phyloP scores from a whole-genome alignment of 2,888 invertebrate genomes.

The Lysandra coridon region DNA sequence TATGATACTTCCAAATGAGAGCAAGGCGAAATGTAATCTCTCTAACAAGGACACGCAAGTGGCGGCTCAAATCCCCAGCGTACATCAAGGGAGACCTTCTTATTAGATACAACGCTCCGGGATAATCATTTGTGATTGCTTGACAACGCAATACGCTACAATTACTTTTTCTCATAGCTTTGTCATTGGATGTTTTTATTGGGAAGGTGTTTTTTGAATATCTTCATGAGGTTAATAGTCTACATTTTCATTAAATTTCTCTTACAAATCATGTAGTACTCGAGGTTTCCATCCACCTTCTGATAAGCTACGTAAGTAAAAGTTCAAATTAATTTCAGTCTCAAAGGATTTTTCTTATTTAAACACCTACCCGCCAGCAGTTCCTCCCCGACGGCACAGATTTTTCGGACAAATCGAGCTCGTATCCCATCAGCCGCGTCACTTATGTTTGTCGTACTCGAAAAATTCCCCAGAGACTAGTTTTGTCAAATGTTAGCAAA shows the following conservation, averaged over 20 bases:
- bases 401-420: conserved; percentile 27
- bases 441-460: conserved; percentile 29
- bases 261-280: no score
- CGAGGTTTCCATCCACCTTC: background rate
- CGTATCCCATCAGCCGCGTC: conserved; percentile 26
- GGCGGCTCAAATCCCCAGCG: conserved; percentile 36
- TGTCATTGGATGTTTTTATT: conserved; percentile 28
- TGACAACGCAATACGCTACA: conserved; percentile 35
- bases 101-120: conserved; percentile 38
- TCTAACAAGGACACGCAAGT: conserved; percentile 32
- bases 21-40: conserved; percentile 29
- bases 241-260: no score
- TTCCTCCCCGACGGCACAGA: background rate
- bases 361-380: background rate
- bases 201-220: conserved; percentile 15
- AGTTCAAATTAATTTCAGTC: background rate
- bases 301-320: background rate
- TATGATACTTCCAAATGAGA: conserved; percentile 25
- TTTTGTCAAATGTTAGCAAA: conserved; percentile 31
- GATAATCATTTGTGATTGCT: conserved; percentile 38
- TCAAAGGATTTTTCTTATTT: background rate
- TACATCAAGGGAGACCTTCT: conserved; percentile 36
- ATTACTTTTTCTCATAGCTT: conserved; percentile 35
- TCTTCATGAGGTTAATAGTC: background rate
- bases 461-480: conserved; percentile 27